Evolutionary conservation across 2,888 invertebrate genomes (phyloP).

Genomic region (Sylvicola fuscatus): DNA sequence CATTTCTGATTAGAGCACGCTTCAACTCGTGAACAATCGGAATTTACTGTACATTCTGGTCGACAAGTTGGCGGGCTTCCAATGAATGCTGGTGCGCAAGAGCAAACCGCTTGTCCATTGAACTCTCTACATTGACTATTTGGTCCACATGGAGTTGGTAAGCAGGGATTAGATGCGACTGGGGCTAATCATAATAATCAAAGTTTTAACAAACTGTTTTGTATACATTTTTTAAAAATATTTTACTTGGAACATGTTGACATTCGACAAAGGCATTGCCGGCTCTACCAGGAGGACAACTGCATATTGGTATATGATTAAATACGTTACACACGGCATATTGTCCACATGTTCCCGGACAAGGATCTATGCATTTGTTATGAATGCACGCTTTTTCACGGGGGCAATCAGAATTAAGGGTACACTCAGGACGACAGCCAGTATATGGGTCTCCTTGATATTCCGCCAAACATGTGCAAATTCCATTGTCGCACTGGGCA

Average conservation of each 20-base stretch:
- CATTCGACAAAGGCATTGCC: constrained; percentile 53
- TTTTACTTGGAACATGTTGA: constrained; percentile 14
- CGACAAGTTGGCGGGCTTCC: constrained; percentile 42
- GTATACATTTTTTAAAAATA: too few relatives aligned
- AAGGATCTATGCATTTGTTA: constrained; percentile 61
- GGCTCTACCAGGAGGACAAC: constrained; percentile 47
- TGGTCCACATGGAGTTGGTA: constrained; percentile 44
- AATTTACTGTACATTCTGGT: constrained; percentile 43
- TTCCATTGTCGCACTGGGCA: constrained; percentile 57
- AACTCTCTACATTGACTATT: constrained; percentile 40
- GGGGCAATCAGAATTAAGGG: constrained; percentile 55
- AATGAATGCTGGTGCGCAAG: constrained; percentile 36
- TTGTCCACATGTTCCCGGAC: constrained; percentile 54
- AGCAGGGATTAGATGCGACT: constrained; percentile 19
- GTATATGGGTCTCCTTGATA: constrained; percentile 64
- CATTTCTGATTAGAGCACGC: constrained; percentile 42
- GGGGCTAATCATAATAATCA: constrained; percentile 16
- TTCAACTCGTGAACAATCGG: constrained; percentile 41
- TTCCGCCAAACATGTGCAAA: constrained; percentile 56
- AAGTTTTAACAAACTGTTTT: too few relatives aligned
- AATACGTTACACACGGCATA: constrained; percentile 54
- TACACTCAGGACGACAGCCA: constrained; percentile 64
- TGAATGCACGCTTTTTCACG: constrained; percentile 50
- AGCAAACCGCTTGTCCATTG: constrained; percentile 41
- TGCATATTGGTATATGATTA: constrained; percentile 58